Evolutionary conservation across 2,888 invertebrate genomes (phyloP), one percentile per base, ranked within the genome.

Genomic region (Drosophila monieri): DNA sequence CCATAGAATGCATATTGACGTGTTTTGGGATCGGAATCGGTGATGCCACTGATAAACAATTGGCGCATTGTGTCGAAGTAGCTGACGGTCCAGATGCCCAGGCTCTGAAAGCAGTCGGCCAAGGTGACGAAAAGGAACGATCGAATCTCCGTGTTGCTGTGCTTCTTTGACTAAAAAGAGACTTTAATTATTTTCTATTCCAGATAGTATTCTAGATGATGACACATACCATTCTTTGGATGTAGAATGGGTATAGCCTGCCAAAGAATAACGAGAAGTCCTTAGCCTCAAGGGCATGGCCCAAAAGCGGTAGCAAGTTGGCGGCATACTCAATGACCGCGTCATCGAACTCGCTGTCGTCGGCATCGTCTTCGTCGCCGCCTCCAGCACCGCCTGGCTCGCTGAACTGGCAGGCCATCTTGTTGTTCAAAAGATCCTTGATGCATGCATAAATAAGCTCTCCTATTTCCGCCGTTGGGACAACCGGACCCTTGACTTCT

Each of bases 1-100:
- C 95, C 96, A 89, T 93, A 96, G 48, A 95, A 94, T 0, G 95
- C 93, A 91, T 96, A 96, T 87, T 95, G 96, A 55, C 96, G 93
- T 0, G 96, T 95, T 90, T 95, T 95, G 51, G 94, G 94, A 77
- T 94, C 94, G 0, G 92, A 88, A 90, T 96, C 96, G 55, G 92
- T 92, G 1, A 94, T 91, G 49, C 94, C 93, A 53, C 91, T 92
- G 61, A 95, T 91, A 88, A 96, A 94, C 9, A 94, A 88, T 2
- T 95, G 94, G 72, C 95, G 92, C 54, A 96, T 90, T 41, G 93
- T 92, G 21, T 93, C 92, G 8, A 94, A 93, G 86, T 94, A 95
- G 15, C 92, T 92, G 21, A 91, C 92, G 0, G 93, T 90, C 70
- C 92, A 92, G 14, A 92, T 90, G 75, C 93, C 93, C 71, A 96